Percentiles rank a stretch among this genome's conserved stretches.
Conservation (phyloP, 2,888 invertebrate species). For the Acrobeloides nanus region DNA sequence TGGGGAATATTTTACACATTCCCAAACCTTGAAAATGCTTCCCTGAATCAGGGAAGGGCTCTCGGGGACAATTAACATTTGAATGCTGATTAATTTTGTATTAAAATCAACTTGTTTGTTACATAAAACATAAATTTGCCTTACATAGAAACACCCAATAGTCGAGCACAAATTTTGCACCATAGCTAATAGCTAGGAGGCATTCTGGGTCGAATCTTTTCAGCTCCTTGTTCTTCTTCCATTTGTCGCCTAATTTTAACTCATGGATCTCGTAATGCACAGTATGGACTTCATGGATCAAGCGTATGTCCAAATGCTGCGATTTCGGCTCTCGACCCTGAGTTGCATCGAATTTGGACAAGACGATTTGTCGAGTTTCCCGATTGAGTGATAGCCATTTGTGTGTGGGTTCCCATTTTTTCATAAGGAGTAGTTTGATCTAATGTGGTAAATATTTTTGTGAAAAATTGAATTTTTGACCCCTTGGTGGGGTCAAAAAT, state of each 20-base stretch:
- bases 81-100: neutral
- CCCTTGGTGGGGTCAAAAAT: neutral
- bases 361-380: slow-evolving; percentile 39
- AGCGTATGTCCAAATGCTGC: slow-evolving; percentile 36
- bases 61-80: too few species aligned
- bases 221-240: slow-evolving; percentile 44
- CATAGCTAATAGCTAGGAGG: slow-evolving; percentile 46
- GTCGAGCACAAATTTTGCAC: slow-evolving; percentile 37
- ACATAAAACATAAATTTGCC: neutral
- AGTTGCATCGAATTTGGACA: slow-evolving; percentile 25
- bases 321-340: slow-evolving; percentile 23
- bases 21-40: too few species aligned
- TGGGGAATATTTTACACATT: too few species aligned
- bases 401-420: slow-evolving; percentile 48
- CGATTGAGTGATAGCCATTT: slow-evolving; percentile 36
- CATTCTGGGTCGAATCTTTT: slow-evolving; percentile 35
- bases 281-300: slow-evolving; percentile 45
- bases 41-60: too few species aligned
- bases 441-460: neutral
- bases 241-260: slow-evolving; percentile 49
- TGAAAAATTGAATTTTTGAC: neutral
- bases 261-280: slow-evolving; percentile 39
- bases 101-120: neutral
- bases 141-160: slow-evolving; percentile 31
- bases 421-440: slow-evolving; percentile 37